Percentiles rank a stretch among this genome's conserved stretches.
Conservation (phyloP, 2,797 vertebrate genomes). For the Manis crassicaudata region DNA sequence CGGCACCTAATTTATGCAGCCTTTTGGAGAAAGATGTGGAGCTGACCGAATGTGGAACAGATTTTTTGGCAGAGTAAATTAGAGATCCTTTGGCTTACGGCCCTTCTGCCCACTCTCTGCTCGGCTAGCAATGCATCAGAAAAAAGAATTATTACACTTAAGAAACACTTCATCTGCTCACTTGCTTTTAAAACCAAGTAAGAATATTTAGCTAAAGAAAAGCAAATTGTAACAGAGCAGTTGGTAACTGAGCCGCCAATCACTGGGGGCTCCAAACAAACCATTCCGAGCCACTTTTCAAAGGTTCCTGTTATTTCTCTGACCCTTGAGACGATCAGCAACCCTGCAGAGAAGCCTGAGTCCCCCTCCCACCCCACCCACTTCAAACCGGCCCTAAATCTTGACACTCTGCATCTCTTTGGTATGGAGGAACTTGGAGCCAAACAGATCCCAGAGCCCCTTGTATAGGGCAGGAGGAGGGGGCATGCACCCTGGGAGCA, state of each 20-base stretch:
- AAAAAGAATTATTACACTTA: not conserved
- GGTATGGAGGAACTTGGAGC: not conserved
- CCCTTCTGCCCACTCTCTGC: not conserved
- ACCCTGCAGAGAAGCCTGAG: not conserved
- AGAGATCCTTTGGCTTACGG: not conserved
- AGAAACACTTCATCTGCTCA: not conserved
- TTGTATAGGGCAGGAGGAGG: not conserved
- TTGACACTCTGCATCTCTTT: not conserved
- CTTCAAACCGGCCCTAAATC: slow-evolving; percentile 13
- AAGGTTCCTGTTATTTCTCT: not conserved
- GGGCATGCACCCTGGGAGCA: not conserved
- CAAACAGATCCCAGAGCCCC: not conserved
- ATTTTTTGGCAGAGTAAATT: not conserved
- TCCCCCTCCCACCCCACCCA: not conserved
- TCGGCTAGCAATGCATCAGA: not conserved
- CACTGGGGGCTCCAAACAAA: not conserved
- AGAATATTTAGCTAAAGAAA: not conserved
- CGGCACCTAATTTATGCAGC: not conserved
- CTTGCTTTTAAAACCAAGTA: slow-evolving; percentile 10
- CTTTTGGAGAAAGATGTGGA: not conserved
- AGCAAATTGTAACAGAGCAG: not conserved
- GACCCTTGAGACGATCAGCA: not conserved
- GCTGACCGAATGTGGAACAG: not conserved
- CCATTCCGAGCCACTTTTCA: not conserved
- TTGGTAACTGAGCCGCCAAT: not conserved